Conservation (phyloP, 2,888 invertebrate genomes). For the Tanaodytes sp. region DNA sequence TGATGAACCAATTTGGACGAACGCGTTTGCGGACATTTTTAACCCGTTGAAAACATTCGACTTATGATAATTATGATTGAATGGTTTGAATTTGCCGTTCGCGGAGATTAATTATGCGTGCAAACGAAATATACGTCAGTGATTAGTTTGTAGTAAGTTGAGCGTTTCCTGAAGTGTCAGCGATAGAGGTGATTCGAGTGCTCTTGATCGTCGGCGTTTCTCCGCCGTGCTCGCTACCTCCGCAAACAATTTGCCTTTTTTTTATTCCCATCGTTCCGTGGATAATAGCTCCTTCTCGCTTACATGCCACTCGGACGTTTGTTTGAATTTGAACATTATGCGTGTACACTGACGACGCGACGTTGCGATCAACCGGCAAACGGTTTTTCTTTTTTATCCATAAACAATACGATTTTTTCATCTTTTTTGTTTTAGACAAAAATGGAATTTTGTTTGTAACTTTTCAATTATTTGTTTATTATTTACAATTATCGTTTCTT, state of each 20-base stretch:
- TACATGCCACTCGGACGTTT: constrained; percentile 27
- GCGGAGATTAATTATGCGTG: constrained; percentile 47
- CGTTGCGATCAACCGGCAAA: constrained; percentile 4
- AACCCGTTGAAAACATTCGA: constrained; percentile 18
- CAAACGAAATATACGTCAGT: constrained; percentile 49
- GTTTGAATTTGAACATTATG: constrained; percentile 39
- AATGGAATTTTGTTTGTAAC: no score
- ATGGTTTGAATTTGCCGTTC: constrained; percentile 32
- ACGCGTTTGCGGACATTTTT: no score
- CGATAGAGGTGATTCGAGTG: constrained; percentile 44
- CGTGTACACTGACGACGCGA: constrained; percentile 23
- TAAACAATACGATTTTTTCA: no score
- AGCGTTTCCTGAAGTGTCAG: constrained; percentile 44
- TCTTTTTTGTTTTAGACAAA: no score
- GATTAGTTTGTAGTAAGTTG: constrained; percentile 44
- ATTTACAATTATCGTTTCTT: no score
- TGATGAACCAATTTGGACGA: no score
- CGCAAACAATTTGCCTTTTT: constrained; percentile 46
- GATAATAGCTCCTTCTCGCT: constrained; percentile 40
- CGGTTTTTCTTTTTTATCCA: no score
- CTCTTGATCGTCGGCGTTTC: constrained; percentile 46
- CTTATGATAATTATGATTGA: constrained; percentile 41
- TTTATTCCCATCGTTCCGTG: constrained; percentile 12
- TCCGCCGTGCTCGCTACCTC: constrained; percentile 23
- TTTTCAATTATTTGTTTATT: no score